Conservation (phyloP, 2,797 vertebrate species). For the Molossus alvarezi region DNA sequence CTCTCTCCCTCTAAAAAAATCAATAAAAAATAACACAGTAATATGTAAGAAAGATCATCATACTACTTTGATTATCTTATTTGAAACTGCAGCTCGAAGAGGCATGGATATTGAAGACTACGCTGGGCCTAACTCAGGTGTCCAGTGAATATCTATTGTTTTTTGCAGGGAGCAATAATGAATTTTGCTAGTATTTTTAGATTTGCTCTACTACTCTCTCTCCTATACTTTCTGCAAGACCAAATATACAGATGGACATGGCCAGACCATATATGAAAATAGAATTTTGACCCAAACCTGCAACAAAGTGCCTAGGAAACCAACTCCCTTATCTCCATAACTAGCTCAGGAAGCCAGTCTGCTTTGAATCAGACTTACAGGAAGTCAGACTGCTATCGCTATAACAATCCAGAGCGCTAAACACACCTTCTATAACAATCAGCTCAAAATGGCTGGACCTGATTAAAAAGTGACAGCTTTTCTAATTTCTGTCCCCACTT, state of each 20-base stretch:
- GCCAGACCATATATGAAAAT: neutral
- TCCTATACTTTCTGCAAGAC: too few species aligned
- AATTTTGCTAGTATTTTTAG: slow-evolving; percentile 21
- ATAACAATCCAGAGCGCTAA: neutral
- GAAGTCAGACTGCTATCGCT: neutral
- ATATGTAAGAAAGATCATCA: neutral
- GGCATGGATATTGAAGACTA: neutral
- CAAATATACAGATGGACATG: neutral
- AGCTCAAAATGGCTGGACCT: neutral
- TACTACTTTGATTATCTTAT: neutral
- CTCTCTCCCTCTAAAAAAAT: too few species aligned
- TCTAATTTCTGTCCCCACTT: neutral
- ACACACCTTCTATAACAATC: neutral
- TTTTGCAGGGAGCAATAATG: neutral
- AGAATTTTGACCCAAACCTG: slow-evolving; percentile 27
- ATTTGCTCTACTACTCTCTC: neutral
- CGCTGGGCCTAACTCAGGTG: neutral
- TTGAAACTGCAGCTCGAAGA: slow-evolving; percentile 13
- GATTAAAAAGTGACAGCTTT: neutral
- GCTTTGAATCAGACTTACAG: neutral
- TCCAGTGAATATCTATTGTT: neutral
- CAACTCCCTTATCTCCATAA: neutral
- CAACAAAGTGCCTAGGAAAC: neutral
- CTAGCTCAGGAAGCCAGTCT: neutral
- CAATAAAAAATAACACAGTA: neutral